Conservation (phyloP, 1,140 invertebrate genomes). For the Asobara japonica region DNA sequence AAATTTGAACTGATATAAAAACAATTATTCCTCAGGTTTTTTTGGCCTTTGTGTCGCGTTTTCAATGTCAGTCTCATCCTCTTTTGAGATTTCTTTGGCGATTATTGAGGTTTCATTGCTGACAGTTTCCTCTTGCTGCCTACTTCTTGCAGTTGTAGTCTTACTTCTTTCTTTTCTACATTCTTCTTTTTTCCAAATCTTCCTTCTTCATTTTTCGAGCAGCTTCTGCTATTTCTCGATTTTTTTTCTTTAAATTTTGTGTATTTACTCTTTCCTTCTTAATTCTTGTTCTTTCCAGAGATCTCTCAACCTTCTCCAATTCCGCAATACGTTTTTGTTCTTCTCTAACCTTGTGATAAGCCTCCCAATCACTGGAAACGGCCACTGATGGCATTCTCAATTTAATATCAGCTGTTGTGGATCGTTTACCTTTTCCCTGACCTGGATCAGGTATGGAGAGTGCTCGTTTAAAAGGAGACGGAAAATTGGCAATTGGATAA, state of each 20-base stretch:
- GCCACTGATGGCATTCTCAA: constrained; percentile 4
- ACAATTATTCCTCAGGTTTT: neutral
- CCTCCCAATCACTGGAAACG: neutral
- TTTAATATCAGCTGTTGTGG: constrained; percentile 11
- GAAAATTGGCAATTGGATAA: neutral
- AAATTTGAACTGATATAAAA: neutral
- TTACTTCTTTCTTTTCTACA: neutral
- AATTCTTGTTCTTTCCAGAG: neutral
- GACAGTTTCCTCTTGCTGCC: neutral
- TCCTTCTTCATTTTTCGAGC: neutral
- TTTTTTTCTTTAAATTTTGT: neutral
- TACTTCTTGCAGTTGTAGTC: neutral
- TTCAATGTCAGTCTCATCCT: neutral
- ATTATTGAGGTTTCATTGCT: neutral
- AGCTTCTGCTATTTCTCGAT: neutral
- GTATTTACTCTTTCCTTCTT: neutral
- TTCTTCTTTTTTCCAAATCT: neutral
- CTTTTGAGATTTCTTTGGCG: neutral
- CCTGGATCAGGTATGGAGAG: neutral
- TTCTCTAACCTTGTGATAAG: neutral
- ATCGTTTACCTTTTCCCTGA: neutral
- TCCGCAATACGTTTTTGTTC: neutral
- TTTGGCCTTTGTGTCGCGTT: neutral
- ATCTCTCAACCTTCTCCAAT: neutral
- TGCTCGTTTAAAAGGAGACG: neutral